phyloP scores from a whole-genome alignment of 2,797 vertebrate genomes.

The Enteromius thamalakanensis region DNA sequence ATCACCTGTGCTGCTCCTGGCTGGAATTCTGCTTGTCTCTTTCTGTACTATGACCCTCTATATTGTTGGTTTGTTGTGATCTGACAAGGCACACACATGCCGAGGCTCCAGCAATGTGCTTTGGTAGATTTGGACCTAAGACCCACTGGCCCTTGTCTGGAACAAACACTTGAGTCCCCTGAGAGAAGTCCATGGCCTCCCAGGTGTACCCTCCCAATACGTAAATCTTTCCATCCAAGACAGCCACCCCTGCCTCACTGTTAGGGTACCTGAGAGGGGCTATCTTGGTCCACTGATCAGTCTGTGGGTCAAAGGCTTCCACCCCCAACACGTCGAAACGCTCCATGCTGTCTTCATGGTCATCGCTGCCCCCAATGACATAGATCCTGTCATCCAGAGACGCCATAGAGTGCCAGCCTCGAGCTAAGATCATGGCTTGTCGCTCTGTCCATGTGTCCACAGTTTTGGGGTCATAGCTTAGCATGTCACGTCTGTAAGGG shows the following conservation, averaged over 20 bases:
- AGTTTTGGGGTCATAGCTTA: conserved; percentile 83
- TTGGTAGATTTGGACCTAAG: conserved; percentile 85
- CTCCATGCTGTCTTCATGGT: conserved; percentile 88
- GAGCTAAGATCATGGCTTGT: conserved; percentile 85
- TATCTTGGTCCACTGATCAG: conserved; percentile 90
- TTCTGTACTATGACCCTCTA: conserved; percentile 72
- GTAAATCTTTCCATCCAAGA: conserved; percentile 86
- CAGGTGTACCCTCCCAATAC: conserved; percentile 96
- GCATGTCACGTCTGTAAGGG: conserved; percentile 88
- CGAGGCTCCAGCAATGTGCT: conserved; percentile 87
- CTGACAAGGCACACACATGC: conserved; percentile 88
- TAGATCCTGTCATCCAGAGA: conserved; percentile 87
- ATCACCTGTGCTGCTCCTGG: conserved; percentile 56
- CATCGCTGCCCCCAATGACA: conserved; percentile 89
- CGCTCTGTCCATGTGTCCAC: conserved; percentile 84
- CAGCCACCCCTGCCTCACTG: conserved; percentile 90
- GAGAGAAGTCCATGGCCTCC: conserved; percentile 90
- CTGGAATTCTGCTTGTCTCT: conserved; percentile 56
- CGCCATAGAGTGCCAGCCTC: conserved; percentile 97
- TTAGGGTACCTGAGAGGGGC: conserved; percentile 85
- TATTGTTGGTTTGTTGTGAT: conserved; percentile 63
- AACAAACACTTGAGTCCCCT: conserved; percentile 87
- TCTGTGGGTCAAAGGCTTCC: conserved; percentile 87
- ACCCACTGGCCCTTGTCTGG: conserved; percentile 84
- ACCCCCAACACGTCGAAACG: conserved; percentile 91